Evolutionary conservation across 2,888 invertebrate species (phyloP).

Genomic region (Hirtodrosophila confusa): DNA sequence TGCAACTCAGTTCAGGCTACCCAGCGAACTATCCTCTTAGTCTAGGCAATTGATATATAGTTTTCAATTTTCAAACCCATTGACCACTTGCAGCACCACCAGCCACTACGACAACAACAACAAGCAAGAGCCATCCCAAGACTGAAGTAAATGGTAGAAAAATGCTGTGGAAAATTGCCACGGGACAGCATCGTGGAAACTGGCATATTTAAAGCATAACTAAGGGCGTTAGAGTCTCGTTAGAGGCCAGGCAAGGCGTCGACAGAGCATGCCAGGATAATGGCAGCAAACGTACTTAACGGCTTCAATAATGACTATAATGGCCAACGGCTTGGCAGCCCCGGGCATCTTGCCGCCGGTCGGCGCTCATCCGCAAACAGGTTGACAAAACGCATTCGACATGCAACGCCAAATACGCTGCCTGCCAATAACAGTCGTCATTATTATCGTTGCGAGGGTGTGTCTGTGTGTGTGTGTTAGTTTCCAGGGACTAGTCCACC

Average conservation of each 20-base stretch:
- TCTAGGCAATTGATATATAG: conserved; percentile 82
- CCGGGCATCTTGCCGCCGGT: conserved; percentile 1
- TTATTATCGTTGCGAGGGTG: conserved; percentile 40
- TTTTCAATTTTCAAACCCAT: conserved; percentile 80
- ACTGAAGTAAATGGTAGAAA: conserved; percentile 27
- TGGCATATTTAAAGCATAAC: conserved; percentile 69
- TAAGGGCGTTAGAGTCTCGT: conserved; percentile 18
- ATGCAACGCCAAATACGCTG: conserved; percentile 47
- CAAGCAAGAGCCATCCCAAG: neutral
- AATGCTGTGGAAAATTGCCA: conserved; percentile 29
- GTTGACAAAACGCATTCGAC: conserved; percentile 69
- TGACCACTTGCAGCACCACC: conserved; percentile 52
- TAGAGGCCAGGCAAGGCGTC: neutral
- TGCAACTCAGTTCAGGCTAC: conserved; percentile 12
- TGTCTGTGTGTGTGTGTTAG: conserved; percentile 1
- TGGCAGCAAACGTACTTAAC: conserved; percentile 74
- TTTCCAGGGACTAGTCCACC: neutral
- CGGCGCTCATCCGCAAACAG: conserved; percentile 37
- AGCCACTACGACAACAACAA: conserved; percentile 19
- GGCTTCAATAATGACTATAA: conserved; percentile 81
- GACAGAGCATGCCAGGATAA: conserved; percentile 48
- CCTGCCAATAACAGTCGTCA: conserved; percentile 68
- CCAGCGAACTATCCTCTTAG: conserved; percentile 63
- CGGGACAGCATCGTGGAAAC: conserved; percentile 28
- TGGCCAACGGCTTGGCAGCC: conserved; percentile 55